phyloP scores from a whole-genome alignment of 2,797 vertebrate species.

The Helostoma temminkii region DNA sequence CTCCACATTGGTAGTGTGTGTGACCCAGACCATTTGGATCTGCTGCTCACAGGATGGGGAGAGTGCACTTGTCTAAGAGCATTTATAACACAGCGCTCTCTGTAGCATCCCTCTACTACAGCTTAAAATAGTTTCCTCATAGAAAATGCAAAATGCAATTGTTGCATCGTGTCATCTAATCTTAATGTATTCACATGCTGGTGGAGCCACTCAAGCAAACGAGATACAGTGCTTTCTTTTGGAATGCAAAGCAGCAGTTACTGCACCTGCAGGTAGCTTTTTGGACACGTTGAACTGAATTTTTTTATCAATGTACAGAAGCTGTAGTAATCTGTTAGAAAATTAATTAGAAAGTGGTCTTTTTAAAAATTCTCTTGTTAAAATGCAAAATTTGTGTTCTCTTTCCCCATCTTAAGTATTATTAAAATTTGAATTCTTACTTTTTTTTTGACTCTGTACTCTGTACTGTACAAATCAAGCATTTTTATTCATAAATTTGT shows the following conservation, averaged over 20 bases:
- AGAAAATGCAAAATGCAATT: constrained; percentile 7
- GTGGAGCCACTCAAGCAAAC: constrained; percentile 12
- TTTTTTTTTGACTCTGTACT: neutral
- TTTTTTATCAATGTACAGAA: neutral
- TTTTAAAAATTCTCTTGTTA: too few relatives aligned
- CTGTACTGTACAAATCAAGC: neutral
- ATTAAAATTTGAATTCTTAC: too few relatives aligned
- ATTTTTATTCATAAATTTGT: neutral
- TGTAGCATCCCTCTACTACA: neutral
- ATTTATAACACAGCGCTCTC: neutral
- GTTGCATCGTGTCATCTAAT: constrained; percentile 14
- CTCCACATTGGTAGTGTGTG: constrained; percentile 11
- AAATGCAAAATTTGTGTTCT: too few relatives aligned
- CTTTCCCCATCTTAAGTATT: neutral
- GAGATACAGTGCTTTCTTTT: neutral
- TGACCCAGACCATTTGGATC: constrained; percentile 42
- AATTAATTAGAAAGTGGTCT: neutral
- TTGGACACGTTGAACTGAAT: neutral
- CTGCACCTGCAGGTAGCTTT: constrained; percentile 40
- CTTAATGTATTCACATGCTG: constrained; percentile 29
- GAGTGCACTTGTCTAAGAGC: constrained; percentile 31
- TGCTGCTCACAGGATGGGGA: neutral
- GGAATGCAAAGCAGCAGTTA: constrained; percentile 37
- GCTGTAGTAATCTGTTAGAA: neutral
- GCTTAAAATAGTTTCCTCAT: constrained; percentile 12